A percentile compares a stretch with the other conserved stretches of the same genome.
Conservation (phyloP, 1,140 invertebrate species). For the Tigriopus japonicus region DNA sequence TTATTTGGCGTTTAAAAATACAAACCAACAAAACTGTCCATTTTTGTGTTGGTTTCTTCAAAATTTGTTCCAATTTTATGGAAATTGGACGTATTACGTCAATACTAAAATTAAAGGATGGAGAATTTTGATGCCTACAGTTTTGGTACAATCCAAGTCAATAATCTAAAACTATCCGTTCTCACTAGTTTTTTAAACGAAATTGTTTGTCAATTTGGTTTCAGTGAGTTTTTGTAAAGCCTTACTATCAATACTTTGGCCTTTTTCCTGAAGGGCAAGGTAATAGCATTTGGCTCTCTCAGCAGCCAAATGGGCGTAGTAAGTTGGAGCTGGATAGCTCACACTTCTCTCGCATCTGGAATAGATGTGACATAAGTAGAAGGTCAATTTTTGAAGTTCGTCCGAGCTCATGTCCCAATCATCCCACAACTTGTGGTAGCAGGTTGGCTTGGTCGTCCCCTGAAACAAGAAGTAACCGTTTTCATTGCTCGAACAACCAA, state of each 20-base stretch:
- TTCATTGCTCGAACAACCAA: neutral
- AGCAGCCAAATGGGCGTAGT: constrained; percentile 82
- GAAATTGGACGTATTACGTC: no score
- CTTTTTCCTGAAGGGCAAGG: constrained; percentile 3
- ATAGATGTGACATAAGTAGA: constrained; percentile 72
- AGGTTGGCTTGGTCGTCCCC: constrained; percentile 68
- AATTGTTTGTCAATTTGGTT: neutral
- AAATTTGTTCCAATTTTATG: no score
- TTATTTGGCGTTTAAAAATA: no score
- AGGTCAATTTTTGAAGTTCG: constrained; percentile 60
- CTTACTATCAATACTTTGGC: neutral
- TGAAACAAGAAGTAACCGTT: constrained; percentile 34
- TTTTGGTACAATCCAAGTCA: no score
- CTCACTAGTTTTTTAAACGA: no score
- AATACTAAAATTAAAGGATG: no score
- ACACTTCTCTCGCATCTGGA: constrained; percentile 47
- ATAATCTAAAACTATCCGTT: no score
- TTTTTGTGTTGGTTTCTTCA: no score
- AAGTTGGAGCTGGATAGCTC: constrained; percentile 79
- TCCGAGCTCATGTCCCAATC: constrained; percentile 50
- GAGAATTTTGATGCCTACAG: no score
- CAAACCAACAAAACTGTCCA: no score
- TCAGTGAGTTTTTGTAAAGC: neutral
- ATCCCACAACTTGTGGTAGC: constrained; percentile 67
- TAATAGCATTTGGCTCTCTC: constrained; percentile 35